A percentile compares a stretch with the other conserved stretches of the same genome.
Conservation (phyloP, 2,888 invertebrate species). For the Drosophila cyrtoloma region DNA sequence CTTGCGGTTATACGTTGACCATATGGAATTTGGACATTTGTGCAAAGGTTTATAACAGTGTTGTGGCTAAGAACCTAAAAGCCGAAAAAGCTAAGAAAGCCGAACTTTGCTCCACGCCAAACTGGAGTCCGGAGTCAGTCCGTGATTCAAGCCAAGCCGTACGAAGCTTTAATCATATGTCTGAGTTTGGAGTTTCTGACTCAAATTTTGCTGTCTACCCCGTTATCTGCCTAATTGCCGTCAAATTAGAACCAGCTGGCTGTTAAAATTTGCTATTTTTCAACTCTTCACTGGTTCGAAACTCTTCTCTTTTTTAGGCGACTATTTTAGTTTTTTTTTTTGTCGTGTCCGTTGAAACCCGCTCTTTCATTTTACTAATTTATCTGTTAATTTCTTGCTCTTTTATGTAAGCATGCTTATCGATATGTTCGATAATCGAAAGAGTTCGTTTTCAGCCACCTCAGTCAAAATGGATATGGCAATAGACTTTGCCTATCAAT, state of each 20-base stretch:
- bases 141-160: constrained; percentile 8
- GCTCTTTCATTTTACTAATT: background rate
- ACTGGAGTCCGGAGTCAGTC: background rate
- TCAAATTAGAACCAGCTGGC: constrained; percentile 15
- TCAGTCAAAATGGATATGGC: background rate
- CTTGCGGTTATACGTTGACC: constrained; percentile 4
- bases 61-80: background rate
- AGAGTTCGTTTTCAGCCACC: background rate
- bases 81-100: background rate
- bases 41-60: constrained; percentile 13
- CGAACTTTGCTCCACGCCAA: background rate
- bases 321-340: background rate
- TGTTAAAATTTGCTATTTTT: background rate
- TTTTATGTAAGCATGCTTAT: background rate
- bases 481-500: background rate
- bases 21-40: background rate
- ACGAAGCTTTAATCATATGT: constrained; percentile 22
- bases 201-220: constrained; percentile 19
- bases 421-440: background rate
- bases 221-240: constrained; percentile 27
- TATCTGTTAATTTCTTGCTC: background rate
- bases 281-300: background rate
- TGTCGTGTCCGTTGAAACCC: background rate
- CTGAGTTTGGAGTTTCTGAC: background rate
- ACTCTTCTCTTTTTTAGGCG: background rate